Base-by-base conservation (phyloP, 2,888 invertebrate genomes). In the Plemyria rubiginata region DNA sequence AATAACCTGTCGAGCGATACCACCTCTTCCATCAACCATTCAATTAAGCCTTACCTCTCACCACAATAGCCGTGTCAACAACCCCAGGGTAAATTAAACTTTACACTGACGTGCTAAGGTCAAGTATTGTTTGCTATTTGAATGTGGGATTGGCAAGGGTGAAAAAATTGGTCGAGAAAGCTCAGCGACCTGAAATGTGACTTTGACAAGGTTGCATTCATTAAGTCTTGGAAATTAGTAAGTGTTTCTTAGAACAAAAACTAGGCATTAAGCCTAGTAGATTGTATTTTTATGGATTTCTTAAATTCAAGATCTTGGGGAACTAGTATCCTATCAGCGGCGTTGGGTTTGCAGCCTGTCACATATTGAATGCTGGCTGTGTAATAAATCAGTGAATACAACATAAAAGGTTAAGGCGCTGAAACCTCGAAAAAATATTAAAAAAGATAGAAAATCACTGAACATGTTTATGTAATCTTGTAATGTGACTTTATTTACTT, bases 1-100 rank as follows among this genome's bases (percentile, higher is more conserved):
- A 32, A 50, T 50, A 38, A 41, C 49, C 53, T 48, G 53, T 48
- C 13, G 16, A 22, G 36, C 22, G 3, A 22, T 36, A 41, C 41
- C 29, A 59, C 51, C 38, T 28, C 5, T 8, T 36, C 53, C 8
- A 40, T 48, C 60, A 50, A 29, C 45, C 28, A 55, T 51, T 38
- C 51, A 60, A 54, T 60, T 43, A 60, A 60, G 36, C 41, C 50
- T 40, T 5, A 28, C 36, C 43, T n/a, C 13, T 22, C 29, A 48
- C 15, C 49, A 54, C 51, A 60, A 29, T 48, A 4, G 12, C 51
- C 29, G 16, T 36, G 54, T 54, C 53, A 57, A 54, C 41, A 29
- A 40, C 15, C 28, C 16, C 36, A 40, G 55, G 52, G 52, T 55
- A 48, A 64, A 60, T 64, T 64, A 53, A 56, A 56, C 56, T 45